These are phyloP conservation scores for Orussus abietinus DNA, from an alignment of 1,140 invertebrate species.

Conservation along the genomic window DNA sequence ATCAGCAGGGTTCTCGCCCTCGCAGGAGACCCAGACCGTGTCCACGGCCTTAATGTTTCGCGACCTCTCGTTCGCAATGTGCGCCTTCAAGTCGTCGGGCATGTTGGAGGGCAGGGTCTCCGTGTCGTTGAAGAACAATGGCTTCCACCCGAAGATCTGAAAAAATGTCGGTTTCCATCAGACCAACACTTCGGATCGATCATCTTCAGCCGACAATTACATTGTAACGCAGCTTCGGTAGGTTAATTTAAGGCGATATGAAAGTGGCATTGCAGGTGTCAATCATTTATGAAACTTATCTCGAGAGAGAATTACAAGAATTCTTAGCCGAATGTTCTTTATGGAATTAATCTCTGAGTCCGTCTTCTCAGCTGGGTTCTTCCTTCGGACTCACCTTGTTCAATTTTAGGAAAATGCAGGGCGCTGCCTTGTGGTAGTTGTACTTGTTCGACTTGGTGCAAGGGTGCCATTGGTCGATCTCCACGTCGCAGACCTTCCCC, in stretches of 20 bases:
- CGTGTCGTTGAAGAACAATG: conserved; percentile 71
- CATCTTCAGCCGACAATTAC: no score
- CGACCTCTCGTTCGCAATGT: conserved; percentile 57
- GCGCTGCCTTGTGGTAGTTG: conserved; percentile 58
- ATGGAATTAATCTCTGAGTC: no score
- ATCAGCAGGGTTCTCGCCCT: conserved; percentile 87
- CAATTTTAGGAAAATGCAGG: conserved; percentile 65
- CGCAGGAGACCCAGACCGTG: conserved; percentile 82
- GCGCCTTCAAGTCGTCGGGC: conserved; percentile 70
- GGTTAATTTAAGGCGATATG: no score
- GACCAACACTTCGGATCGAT: no score
- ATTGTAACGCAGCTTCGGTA: no score
- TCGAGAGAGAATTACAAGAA: no score
- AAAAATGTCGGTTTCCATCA: no score
- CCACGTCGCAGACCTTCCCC: conserved; percentile 58
- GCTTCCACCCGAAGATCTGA: conserved; percentile 79
- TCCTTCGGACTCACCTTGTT: conserved; percentile 55
- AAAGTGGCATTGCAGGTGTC: no score
- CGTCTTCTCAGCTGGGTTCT: not conserved
- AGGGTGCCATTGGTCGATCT: conserved; percentile 48
- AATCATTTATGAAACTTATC: no score
- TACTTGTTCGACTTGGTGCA: conserved; percentile 57
- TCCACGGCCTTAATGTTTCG: conserved; percentile 53
- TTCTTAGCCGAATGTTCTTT: no score
- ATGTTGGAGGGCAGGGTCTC: conserved; percentile 65